A percentile compares a stretch with the other conserved stretches of the same genome.
Conservation (phyloP, 2,113 vertebrate species). For the Austrofundulus limnaeus region DNA sequence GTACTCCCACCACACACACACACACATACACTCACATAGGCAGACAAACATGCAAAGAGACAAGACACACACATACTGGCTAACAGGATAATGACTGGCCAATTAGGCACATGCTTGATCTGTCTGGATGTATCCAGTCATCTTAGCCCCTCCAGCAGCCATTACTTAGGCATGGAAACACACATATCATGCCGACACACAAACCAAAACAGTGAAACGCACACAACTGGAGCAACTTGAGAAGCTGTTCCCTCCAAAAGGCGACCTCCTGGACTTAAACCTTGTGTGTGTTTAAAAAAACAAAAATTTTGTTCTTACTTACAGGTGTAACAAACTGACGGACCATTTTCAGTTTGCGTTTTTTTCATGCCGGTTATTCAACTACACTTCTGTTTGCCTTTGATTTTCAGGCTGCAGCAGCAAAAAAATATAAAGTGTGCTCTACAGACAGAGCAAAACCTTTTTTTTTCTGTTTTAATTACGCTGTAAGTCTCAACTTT, state of each 20-base stretch:
- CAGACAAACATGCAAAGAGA: constrained; percentile 24
- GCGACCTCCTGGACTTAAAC: constrained; percentile 38
- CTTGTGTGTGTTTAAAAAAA: constrained; percentile 10
- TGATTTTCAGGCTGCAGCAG: not conserved
- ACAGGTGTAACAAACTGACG: not conserved
- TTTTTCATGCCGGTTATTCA: not conserved
- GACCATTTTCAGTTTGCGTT: not conserved
- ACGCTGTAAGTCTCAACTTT: not conserved
- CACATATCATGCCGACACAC: constrained; percentile 26
- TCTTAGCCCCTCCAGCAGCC: constrained; percentile 61
- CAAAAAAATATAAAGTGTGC: not conserved
- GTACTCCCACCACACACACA: constrained; percentile 18
- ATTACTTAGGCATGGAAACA: constrained; percentile 66
- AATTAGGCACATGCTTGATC: constrained; percentile 75
- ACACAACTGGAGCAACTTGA: constrained; percentile 44
- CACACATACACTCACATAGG: too few species aligned
- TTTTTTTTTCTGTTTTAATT: not conserved
- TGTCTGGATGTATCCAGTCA: constrained; percentile 76
- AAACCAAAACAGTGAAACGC: constrained; percentile 28
- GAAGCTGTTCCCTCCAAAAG: constrained; percentile 51
- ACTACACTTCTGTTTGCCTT: not conserved
- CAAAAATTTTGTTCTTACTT: constrained; percentile 3
- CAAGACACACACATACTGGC: constrained; percentile 29
- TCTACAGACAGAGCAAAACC: not conserved
- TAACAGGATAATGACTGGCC: constrained; percentile 77